Evolutionary conservation across 2,113 vertebrate species (phyloP), one percentile per base, ranked within the genome.

Genomic region (Ciconia stormi): DNA sequence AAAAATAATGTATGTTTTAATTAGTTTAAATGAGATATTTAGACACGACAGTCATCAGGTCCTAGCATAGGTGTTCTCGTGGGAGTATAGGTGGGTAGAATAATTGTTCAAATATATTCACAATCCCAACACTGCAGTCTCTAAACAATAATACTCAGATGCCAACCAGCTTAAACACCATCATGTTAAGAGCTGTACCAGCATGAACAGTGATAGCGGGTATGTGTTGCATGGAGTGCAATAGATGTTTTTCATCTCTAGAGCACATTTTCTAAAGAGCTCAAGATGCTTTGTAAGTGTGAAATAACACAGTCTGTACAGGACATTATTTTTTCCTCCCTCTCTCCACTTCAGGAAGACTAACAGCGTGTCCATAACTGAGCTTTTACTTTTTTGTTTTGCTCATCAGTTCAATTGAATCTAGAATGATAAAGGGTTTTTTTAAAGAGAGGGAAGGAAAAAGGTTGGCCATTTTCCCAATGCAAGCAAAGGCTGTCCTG

Each of bases 181-280:
- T 8, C 70, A 19, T 0, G 0, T 17, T 58, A 42, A 55, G 55
- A 62, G 47, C 63, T 36, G 38, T 42, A 66, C 23, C 1, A 0
- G 36, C 67, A 44, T 7, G 10, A 61, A n/a, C 16, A 53, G 34
- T 38, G 67, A 61, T 74, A 58, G 71, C 22, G 26, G 9, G 22
- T 18, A 5, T 5, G 23, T 25, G 36, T 11, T 72, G 53, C 46
- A 23, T 29, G 27, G 40, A 63, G 62, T 1, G 10, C 58, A 69
- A 20, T 25, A 52, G 44, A 61, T n/a, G 40, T 18, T 82, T 47
- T 76, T 44, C 40, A 58, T 52, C 59, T 90, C 78, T 40, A 14
- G 1, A 82, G 40, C 52, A 79, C 56, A 12, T 72, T 79, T 87
- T 59, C 74, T 65, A 7, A 76, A 69, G 23, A 69, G 36, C 61